Conservation (phyloP, 2,888 invertebrate genomes). For the Tinea trinotella region DNA sequence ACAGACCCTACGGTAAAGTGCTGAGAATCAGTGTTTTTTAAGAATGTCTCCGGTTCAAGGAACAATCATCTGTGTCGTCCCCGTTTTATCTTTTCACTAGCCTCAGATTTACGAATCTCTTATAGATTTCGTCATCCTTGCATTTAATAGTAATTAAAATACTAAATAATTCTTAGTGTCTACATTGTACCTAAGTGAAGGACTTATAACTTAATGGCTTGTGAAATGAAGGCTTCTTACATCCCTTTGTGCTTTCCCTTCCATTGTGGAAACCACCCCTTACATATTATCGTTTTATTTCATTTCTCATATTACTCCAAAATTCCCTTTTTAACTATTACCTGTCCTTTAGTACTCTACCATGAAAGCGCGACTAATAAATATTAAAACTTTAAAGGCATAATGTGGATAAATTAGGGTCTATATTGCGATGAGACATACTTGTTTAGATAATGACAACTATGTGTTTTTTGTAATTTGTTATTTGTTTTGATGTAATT, state of each 20-base stretch:
- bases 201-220: neutral
- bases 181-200: neutral
- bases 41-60: no score
- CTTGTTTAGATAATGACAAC: no score
- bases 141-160: neutral
- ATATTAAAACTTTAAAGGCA: no score
- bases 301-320: constrained; percentile 48
- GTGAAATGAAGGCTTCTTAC: constrained; percentile 20
- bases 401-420: no score
- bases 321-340: constrained; percentile 50
- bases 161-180: neutral
- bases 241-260: constrained; percentile 16
- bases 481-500: no score
- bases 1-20: no score
- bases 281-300: constrained; percentile 62
- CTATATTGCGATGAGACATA: no score
- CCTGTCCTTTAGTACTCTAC: constrained; percentile 25
- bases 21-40: no score
- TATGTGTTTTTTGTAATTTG: no score
- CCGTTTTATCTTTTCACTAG: no score
- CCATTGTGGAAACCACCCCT: constrained; percentile 11
- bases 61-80: no score
- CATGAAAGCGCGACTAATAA: neutral
- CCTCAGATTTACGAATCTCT: no score
- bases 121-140: neutral